phyloP scores from a whole-genome alignment of 2,888 invertebrate species.

The Chrysomela aeneicollis region DNA sequence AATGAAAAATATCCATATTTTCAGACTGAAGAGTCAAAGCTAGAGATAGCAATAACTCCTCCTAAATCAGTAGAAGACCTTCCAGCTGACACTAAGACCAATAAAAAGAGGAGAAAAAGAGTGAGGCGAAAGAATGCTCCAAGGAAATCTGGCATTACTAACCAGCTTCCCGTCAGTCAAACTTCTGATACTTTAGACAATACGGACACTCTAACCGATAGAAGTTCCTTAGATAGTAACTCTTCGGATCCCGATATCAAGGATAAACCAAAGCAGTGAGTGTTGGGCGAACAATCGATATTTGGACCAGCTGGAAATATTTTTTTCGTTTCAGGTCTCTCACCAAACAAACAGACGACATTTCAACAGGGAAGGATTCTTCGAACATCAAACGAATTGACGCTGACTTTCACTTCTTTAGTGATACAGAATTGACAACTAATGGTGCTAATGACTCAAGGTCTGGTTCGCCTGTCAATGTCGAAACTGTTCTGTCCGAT shows the following conservation, averaged over 20 bases:
- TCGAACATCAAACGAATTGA: slow-evolving; percentile 61
- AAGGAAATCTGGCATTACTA: slow-evolving; percentile 69
- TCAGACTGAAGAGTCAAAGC: slow-evolving; percentile 35
- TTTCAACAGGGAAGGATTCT: slow-evolving; percentile 23
- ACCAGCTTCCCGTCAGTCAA: slow-evolving; percentile 64
- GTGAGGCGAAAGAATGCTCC: slow-evolving; percentile 83
- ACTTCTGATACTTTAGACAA: slow-evolving; percentile 57
- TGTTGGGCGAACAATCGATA: not conserved
- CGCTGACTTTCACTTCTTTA: slow-evolving; percentile 87
- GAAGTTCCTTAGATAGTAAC: slow-evolving; percentile 59
- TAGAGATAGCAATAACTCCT: slow-evolving; percentile 22
- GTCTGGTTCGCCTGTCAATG: slow-evolving; percentile 77
- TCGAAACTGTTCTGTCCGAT: slow-evolving; percentile 78
- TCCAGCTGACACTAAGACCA: slow-evolving; percentile 64
- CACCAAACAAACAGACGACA: slow-evolving; percentile 27
- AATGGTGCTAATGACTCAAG: slow-evolving; percentile 69
- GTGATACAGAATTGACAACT: slow-evolving; percentile 87
- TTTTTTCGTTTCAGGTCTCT: slow-evolving; percentile 29
- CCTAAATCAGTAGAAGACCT: slow-evolving; percentile 39
- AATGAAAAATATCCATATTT: slow-evolving; percentile 1
- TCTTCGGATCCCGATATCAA: slow-evolving; percentile 58
- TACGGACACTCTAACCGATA: slow-evolving; percentile 56
- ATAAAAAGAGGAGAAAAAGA: slow-evolving; percentile 81
- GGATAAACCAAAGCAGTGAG: slow-evolving; percentile 55
- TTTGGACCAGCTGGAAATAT: not conserved